These are phyloP conservation scores for Halictus quadricinctus DNA, from an alignment of 2,888 invertebrate species.

Conservation along the genomic window DNA sequence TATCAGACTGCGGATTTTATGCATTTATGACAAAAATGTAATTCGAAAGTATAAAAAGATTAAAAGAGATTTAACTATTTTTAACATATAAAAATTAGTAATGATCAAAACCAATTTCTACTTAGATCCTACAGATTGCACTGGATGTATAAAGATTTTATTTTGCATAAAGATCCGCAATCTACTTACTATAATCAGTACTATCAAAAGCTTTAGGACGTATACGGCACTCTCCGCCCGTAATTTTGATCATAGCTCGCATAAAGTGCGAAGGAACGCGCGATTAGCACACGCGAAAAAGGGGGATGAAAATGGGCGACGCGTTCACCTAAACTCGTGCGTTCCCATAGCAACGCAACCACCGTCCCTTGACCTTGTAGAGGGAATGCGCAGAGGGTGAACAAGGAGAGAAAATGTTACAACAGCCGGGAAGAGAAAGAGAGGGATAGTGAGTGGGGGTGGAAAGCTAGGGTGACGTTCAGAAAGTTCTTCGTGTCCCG, in stretches of 20 bases:
- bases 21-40: no score
- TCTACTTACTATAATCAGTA: neutral
- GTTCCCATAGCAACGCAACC: conserved; percentile 76
- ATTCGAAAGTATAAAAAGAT: no score
- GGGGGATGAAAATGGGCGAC: conserved; percentile 69
- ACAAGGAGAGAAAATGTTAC: conserved; percentile 14
- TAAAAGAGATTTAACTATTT: no score
- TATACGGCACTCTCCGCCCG: neutral
- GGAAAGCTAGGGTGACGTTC: conserved; percentile 22
- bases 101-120: no score
- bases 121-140: no score
- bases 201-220: neutral
- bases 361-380: conserved; percentile 75
- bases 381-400: conserved; percentile 37
- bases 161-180: no score
- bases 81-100: no score
- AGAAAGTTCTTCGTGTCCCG: conserved; percentile 26
- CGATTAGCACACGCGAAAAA: conserved; percentile 53
- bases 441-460: conserved; percentile 5
- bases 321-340: conserved; percentile 74
- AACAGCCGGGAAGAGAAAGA: conserved; percentile 7
- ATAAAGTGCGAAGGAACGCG: conserved; percentile 33
- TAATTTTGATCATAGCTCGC: neutral
- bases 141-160: no score
- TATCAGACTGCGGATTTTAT: no score